These are phyloP conservation scores for Notodonta dromedarius DNA, from an alignment of 2,888 invertebrate genomes.

Conservation along the genomic window DNA sequence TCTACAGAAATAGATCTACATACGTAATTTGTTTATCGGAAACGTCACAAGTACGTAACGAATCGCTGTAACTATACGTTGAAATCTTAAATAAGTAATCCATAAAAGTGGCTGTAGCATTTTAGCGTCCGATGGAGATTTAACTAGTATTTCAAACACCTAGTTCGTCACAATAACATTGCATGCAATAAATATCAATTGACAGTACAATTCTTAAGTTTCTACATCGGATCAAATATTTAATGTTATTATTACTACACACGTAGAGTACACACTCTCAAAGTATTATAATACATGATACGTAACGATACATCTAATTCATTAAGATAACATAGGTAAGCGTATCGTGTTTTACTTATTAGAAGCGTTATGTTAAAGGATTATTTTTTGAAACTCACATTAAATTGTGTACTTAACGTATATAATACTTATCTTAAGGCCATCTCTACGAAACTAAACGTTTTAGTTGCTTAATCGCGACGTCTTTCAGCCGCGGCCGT, in stretches of 20 bases:
- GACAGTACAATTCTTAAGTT: slow-evolving; percentile 6
- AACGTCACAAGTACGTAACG: neutral
- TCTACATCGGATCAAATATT: slow-evolving; percentile 16
- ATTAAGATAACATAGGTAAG: slow-evolving; percentile 27
- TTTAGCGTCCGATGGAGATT: neutral
- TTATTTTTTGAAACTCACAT: slow-evolving; percentile 9
- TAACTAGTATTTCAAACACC: neutral
- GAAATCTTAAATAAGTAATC: too few species aligned
- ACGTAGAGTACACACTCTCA: slow-evolving; percentile 7
- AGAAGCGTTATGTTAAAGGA: slow-evolving; percentile 35
- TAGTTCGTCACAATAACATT: slow-evolving; percentile 1
- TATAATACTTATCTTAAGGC: slow-evolving; percentile 6
- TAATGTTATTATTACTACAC: slow-evolving; percentile 18
- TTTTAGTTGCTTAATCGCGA: slow-evolving; percentile 1
- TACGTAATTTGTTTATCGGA: neutral
- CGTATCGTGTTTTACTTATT: slow-evolving; percentile 38
- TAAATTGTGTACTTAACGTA: slow-evolving; percentile 1
- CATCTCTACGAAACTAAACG: slow-evolving; percentile 8
- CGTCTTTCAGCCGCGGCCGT: slow-evolving; percentile 3
- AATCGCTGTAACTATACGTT: neutral
- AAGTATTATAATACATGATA: slow-evolving; percentile 23
- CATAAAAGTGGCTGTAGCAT: too few species aligned
- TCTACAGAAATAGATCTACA: too few species aligned
- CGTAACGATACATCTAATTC: slow-evolving; percentile 26
- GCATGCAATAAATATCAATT: neutral